phyloP scores from a whole-genome alignment of 2,888 invertebrate genomes.

The Thereva nobilitata region DNA sequence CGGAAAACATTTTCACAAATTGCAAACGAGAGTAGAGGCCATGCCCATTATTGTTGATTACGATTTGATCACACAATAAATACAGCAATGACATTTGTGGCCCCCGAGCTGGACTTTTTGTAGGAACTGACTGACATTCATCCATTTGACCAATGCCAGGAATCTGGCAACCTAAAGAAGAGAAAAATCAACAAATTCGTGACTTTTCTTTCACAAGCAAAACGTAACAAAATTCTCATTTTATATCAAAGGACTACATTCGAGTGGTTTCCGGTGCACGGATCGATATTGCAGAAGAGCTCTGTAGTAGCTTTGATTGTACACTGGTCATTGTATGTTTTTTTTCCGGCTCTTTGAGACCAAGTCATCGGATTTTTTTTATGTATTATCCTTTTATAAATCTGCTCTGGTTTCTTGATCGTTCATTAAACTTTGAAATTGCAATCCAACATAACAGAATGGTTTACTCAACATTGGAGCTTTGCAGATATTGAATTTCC shows the following conservation, averaged over 20 bases:
- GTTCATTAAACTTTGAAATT: no score
- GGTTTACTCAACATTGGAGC: no score
- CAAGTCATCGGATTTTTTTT: no score
- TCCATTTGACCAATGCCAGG: slow-evolving; percentile 13
- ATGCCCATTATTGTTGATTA: slow-evolving; percentile 37
- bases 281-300: slow-evolving; percentile 25
- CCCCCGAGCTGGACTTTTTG: slow-evolving; percentile 31
- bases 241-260: slow-evolving; percentile 21
- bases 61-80: slow-evolving; percentile 41
- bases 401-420: no score
- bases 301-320: no score
- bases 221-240: slow-evolving; percentile 31
- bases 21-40: slow-evolving; percentile 35
- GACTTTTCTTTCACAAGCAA: slow-evolving; percentile 7
- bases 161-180: slow-evolving; percentile 3
- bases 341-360: no score
- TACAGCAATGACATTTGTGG: background rate
- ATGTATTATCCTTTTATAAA: no score
- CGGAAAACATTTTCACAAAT: slow-evolving; percentile 39
- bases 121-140: slow-evolving; percentile 20
- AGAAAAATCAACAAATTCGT: slow-evolving; percentile 24
- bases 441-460: no score
- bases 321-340: no score
- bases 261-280: slow-evolving; percentile 26
- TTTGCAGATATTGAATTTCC: no score